Evolutionary conservation across 2,888 invertebrate species (phyloP).

Genomic region (Falcaria lacertinaria): DNA sequence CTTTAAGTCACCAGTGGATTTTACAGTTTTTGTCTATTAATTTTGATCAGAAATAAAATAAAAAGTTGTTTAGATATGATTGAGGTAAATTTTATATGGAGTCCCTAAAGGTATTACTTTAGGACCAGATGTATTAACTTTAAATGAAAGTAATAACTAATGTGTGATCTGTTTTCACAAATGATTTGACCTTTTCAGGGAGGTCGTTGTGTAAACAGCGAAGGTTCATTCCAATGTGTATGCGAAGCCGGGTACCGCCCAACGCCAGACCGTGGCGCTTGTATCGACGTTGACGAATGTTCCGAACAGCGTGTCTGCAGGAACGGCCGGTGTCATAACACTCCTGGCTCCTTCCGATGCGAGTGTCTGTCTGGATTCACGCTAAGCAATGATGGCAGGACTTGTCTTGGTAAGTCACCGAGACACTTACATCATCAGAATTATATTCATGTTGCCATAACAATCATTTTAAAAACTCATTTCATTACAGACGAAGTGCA

Average conservation of each 20-base stretch:
- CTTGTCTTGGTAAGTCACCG: conserved; percentile 82
- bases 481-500: conserved; percentile 84
- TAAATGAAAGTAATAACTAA: no score
- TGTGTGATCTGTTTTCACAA: no score
- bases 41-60: no score
- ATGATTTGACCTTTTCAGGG: no score
- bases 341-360: conserved; percentile 89
- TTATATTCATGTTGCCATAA: background rate
- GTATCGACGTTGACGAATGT: conserved; percentile 79
- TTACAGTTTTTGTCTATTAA: no score
- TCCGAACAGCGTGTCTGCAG: conserved; percentile 87
- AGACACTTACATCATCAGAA: background rate
- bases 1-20: no score
- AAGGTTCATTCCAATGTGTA: conserved; percentile 90
- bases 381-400: conserved; percentile 87
- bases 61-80: no score
- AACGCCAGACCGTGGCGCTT: conserved; percentile 71
- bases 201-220: conserved; percentile 89
- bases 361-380: conserved; percentile 89
- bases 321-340: conserved; percentile 89
- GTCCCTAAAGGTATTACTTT: no score
- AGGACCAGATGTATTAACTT: no score
- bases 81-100: no score
- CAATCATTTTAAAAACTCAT: conserved; percentile 1
- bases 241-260: conserved; percentile 88